Percentiles rank a stretch among this genome's conserved stretches.
phyloP scores from a whole-genome alignment of 2,113 vertebrate species.

The Trochalopteron elliotii region DNA sequence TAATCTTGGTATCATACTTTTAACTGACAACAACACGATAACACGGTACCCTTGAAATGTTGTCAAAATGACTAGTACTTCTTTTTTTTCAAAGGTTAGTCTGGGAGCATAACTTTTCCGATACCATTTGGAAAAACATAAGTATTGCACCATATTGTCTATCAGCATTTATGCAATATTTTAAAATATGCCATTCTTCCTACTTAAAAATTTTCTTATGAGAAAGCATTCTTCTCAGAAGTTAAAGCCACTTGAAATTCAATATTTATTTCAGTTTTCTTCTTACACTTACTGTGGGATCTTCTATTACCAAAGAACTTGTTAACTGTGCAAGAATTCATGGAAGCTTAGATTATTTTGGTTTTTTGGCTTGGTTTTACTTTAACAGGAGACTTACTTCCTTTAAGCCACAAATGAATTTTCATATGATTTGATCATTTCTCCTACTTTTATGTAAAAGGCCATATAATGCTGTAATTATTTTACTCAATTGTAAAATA shows the following conservation, averaged over 20 bases:
- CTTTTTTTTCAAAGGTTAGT: background rate
- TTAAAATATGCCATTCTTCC: background rate
- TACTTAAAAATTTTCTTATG: background rate
- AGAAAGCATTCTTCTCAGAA: background rate
- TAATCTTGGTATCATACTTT: background rate
- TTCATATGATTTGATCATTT: background rate
- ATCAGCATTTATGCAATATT: background rate
- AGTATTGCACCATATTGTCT: background rate
- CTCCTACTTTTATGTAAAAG: background rate
- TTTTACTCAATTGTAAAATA: background rate
- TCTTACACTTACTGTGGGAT: background rate
- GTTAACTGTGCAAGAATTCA: background rate
- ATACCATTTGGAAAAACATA: background rate
- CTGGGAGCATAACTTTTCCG: rapidly evolving
- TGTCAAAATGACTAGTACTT: background rate
- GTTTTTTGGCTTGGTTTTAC: background rate
- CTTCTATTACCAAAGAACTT: background rate
- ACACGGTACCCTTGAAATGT: background rate
- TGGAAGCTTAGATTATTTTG: background rate
- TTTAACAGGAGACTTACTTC: background rate
- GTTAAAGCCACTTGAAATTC: background rate
- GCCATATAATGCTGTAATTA: background rate
- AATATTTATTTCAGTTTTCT: background rate
- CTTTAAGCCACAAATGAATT: background rate
- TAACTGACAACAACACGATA: rapidly evolving